A percentile compares a stretch with the other conserved stretches of the same genome.
Conservation (phyloP, 2,113 vertebrate species). For the Tenrec ecaudatus region DNA sequence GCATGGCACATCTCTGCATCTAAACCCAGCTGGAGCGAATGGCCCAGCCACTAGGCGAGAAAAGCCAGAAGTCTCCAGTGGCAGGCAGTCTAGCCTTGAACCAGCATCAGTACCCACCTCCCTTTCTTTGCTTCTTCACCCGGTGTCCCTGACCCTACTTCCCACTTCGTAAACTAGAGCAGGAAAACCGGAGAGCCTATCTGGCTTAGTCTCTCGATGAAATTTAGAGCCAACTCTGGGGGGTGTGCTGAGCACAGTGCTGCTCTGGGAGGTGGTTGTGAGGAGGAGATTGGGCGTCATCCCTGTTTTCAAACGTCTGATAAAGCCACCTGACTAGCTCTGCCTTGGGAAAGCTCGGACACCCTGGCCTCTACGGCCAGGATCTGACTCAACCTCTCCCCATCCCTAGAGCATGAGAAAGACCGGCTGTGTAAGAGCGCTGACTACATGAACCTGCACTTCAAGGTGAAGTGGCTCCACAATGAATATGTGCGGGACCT, state of each 20-base stretch:
- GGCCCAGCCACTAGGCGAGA: constrained; percentile 9
- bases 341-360: constrained; percentile 6
- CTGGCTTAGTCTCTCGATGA: not conserved
- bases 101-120: not conserved
- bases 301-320: constrained; percentile 9
- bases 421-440: constrained; percentile 97
- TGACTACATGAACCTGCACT: constrained; percentile 99
- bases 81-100: not conserved
- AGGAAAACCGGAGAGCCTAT: not conserved
- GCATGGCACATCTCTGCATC: not conserved
- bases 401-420: constrained; percentile 94
- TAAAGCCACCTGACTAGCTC: not conserved
- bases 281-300: not conserved
- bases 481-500: constrained; percentile 96
- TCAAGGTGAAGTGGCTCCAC: constrained; percentile 99
- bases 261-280: not conserved
- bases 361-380: not conserved
- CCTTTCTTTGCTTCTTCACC: constrained; percentile 16
- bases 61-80: not conserved
- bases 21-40: constrained; percentile 31
- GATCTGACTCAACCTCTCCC: constrained; percentile 50
- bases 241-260: not conserved
- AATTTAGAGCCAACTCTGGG: constrained; percentile 49
- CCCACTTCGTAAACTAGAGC: constrained; percentile 27
- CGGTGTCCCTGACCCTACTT: not conserved